Evolutionary conservation across 2,113 vertebrate genomes (phyloP).

Genomic region (Rattus rattus): DNA sequence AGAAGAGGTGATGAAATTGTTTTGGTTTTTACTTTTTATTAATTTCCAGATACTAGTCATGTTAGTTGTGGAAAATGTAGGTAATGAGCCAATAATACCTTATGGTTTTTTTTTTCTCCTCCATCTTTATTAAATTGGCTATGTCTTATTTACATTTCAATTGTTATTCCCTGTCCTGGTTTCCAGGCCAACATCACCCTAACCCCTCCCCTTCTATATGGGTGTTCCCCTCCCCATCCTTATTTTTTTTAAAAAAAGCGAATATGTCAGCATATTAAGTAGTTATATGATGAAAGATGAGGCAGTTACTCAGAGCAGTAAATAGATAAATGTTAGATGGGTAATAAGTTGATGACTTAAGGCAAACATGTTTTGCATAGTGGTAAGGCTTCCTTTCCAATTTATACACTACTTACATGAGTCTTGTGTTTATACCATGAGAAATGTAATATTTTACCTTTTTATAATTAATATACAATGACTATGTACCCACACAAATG

Average conservation of each 20-base stretch:
- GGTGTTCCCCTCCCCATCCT: too few relatives aligned
- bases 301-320: neutral
- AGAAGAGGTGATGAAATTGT: neutral
- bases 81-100: neutral
- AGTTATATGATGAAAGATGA: neutral
- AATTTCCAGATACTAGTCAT: neutral
- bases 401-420: neutral
- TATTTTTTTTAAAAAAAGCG: neutral
- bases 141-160: too few relatives aligned
- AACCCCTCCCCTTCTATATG: too few relatives aligned
- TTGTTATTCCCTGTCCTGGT: too few relatives aligned
- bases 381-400: neutral
- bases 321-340: neutral
- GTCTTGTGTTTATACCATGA: neutral
- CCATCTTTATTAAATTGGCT: too few relatives aligned
- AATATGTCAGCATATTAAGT: neutral
- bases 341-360: neutral
- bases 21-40: neutral
- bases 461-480: neutral
- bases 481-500: neutral
- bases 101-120: neutral
- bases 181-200: too few relatives aligned
- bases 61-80: neutral
- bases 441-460: neutral
- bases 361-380: neutral